Evolutionary conservation across 2,113 vertebrate species (phyloP).

Genomic region (Melozone crissalis): DNA sequence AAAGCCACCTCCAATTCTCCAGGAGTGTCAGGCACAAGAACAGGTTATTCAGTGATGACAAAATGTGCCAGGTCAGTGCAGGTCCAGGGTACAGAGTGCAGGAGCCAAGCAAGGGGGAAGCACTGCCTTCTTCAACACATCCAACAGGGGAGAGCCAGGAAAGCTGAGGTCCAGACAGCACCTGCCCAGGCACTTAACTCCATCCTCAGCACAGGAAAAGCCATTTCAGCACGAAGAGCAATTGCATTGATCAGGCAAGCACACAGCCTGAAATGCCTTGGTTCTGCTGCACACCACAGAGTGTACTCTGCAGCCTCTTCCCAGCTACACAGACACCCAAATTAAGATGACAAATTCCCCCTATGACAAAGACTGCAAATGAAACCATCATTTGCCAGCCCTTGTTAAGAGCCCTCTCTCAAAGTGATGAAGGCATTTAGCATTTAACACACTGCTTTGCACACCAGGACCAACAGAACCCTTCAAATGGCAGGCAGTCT

Average conservation of each 20-base stretch:
- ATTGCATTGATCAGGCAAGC: background rate
- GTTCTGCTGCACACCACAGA: background rate
- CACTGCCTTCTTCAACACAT: background rate
- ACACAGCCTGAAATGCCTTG: background rate
- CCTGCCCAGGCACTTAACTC: background rate
- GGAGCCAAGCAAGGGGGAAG: background rate
- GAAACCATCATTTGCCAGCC: background rate
- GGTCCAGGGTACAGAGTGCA: rapidly evolving
- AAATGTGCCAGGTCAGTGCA: background rate
- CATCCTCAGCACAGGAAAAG: background rate
- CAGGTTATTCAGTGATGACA: background rate
- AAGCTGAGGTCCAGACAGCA: background rate
- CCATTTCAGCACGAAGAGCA: background rate
- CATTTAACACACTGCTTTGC: background rate
- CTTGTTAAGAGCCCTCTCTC: background rate
- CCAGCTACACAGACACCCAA: background rate
- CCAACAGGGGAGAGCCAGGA: background rate
- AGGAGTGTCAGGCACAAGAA: background rate
- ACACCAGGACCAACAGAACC: background rate
- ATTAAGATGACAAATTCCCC: background rate
- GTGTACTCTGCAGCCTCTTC: background rate
- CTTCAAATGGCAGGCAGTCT: background rate
- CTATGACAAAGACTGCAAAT: background rate
- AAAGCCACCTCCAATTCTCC: background rate
- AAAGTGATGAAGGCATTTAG: background rate